A percentile compares a stretch with the other conserved stretches of the same genome.
These are phyloP conservation scores for Nasonia vitripennis DNA, from an alignment of 1,140 invertebrate species.

Conservation along the genomic window DNA sequence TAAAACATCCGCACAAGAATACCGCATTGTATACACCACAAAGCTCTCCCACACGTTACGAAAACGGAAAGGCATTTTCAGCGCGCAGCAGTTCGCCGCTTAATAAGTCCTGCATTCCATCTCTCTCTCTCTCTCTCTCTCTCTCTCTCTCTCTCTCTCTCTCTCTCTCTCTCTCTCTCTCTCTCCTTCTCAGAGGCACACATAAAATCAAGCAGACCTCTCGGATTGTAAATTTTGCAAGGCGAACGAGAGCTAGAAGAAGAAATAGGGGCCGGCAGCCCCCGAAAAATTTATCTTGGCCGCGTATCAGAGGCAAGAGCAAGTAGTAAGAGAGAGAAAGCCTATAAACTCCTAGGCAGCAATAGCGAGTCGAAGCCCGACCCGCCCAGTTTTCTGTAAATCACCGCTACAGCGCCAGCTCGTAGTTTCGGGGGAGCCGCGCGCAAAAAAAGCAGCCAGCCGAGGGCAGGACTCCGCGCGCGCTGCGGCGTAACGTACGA, in stretches of 20 bases:
- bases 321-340: not conserved
- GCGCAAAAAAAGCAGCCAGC: constrained; percentile 10
- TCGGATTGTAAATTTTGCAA: constrained; percentile 36
- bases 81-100: not conserved
- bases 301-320: constrained; percentile 35
- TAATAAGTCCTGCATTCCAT: constrained; percentile 14
- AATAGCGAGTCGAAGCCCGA: constrained; percentile 32
- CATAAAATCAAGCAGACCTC: constrained; percentile 20
- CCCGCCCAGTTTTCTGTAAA: constrained; percentile 49
- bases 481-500: constrained; percentile 39
- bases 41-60: not conserved
- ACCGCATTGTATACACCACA: not conserved
- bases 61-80: not conserved
- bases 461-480: not conserved
- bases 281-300: constrained; percentile 33
- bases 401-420: constrained; percentile 15
- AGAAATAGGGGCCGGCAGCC: not conserved
- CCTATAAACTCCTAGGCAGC: constrained; percentile 35
- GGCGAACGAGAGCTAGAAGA: not conserved
- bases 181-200: not conserved
- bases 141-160: no score
- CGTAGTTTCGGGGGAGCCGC: not conserved
- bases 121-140: not conserved
- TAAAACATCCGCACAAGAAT: not conserved
- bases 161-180: not conserved